phyloP scores from a whole-genome alignment of 2,113 vertebrate genomes.

The Aplodontia rufa region DNA sequence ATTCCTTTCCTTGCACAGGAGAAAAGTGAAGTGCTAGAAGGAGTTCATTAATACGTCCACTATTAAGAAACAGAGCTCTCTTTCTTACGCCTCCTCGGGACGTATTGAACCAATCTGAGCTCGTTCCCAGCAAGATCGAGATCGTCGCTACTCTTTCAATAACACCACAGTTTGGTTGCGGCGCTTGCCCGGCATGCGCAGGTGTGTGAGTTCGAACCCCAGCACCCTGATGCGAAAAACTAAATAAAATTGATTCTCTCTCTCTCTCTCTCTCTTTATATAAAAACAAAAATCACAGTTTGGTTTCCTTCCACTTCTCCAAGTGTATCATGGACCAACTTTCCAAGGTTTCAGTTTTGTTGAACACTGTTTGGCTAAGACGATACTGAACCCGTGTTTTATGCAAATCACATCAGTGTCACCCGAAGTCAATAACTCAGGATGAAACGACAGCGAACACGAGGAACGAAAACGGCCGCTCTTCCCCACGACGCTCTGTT shows the following conservation, averaged over 20 bases:
- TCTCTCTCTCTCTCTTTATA: too few relatives aligned
- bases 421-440: slow-evolving; percentile 19
- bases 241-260: too few relatives aligned
- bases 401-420: background rate
- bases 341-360: background rate
- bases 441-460: background rate
- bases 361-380: slow-evolving; percentile 4
- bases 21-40: background rate
- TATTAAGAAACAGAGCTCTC: background rate
- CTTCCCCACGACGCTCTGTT: background rate
- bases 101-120: background rate
- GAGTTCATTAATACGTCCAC: background rate
- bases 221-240: too few relatives aligned
- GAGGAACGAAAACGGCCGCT: background rate
- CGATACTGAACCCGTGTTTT: slow-evolving; percentile 1
- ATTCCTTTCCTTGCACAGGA: background rate
- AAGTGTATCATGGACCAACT: background rate
- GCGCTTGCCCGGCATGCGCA: too few relatives aligned
- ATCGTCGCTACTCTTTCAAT: background rate
- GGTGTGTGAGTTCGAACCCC: too few relatives aligned
- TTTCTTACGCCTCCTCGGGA: background rate
- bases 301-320: slow-evolving; percentile 18
- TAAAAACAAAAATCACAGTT: too few relatives aligned
- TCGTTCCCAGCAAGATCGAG: background rate
- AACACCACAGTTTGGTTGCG: background rate